Evolutionary conservation across 2,888 invertebrate species (phyloP), one percentile per base, ranked within the genome.

Genomic region (Elmis aenea): DNA sequence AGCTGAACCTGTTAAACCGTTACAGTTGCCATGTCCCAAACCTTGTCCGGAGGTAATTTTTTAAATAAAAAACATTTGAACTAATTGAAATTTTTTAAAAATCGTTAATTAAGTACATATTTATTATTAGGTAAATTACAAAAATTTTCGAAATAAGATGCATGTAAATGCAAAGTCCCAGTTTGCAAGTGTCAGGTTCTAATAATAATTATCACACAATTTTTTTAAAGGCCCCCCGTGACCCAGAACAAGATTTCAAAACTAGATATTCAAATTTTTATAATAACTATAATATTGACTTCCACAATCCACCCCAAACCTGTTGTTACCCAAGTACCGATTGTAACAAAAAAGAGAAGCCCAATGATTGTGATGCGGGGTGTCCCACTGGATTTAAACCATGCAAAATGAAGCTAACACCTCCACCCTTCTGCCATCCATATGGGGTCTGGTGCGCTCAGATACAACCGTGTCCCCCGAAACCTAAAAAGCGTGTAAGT

Each of bases 301-400:
- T 53, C 45, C 57, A 54, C 28, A 51, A 36, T 22, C 59, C 59
- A 1, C 38, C 42, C 14, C 58, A 58, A 38, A 53, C 54, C 13
- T 57, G 57, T 31, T 54, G 54, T 37, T 35, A 29, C 21, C 38
- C 42, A 13, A 58, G 59, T 38, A 53, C 54, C 13, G 57, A 57
- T 31, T 54, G 54, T 37, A 37, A 29, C 21, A 29, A 9, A 26
- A 47, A 48, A 22, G 49, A 44, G 22, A 37, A 25, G 3, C 26
- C 14, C 26, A 16, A 4, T 56, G 57, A 12, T 15, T 20, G 26
- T 22, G 24, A 8, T 13, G 26, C 11, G 2, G 52, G 46, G 3
- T 67, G 67, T 46, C 64, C 66, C 2, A 63, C 63, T 8, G 67
- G 66, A 13, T 67, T 62, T 46, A 62, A 66, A 50, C 63, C 64